Base-by-base conservation (phyloP, 1,140 invertebrate genomes). In the Drosophila baimaii region DNA sequence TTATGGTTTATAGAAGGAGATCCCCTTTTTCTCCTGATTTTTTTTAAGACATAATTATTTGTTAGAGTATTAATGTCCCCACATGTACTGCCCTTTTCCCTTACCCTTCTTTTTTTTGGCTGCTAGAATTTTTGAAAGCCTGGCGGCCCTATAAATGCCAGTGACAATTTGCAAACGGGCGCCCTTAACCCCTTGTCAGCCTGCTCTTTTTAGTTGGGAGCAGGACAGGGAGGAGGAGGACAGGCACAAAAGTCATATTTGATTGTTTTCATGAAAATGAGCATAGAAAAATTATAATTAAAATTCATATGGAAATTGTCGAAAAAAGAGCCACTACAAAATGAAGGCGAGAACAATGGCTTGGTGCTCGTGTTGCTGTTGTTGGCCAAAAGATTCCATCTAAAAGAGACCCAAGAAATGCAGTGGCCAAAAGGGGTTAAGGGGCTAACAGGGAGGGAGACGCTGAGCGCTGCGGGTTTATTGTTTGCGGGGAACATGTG, bases 251-350 rank as follows among this genome's bases (percentile, higher is more conserved):
- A 88, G 84, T 88, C 72, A 88, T 88, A 89, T 88, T 83, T 88
- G 83, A 88, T 88, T 88, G 83, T 88, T 88, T 88, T 88, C 80
- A 88, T 88, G 84, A 88, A 89, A 88, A 88, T 88, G 84, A 88
- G 86, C 83, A 88, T 88, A 89, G 83, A 88, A 88, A 88, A 89
- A 88, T 88, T 88, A 88, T 88, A 88, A 88, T 88, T 88, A 88
- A 88, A 88, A 88, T 80, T 88, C 84, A 88, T 88, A 88, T 89
- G 83, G 64, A 88, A 88, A 88, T 88, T 88, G 83, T 84, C 80
- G 84, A 83, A 88, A 83, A 81, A 88, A 88, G 47, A 66, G 46
- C 65, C 62, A 69, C 65, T 69, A 66, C 65, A 37, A 62, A 57
- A 64, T 72, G 77, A 46, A 79, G 64, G 59, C 64, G 70, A 81